Evolutionary conservation across 1,140 invertebrate genomes (phyloP).

Genomic region (Drosophila biarmipes): DNA sequence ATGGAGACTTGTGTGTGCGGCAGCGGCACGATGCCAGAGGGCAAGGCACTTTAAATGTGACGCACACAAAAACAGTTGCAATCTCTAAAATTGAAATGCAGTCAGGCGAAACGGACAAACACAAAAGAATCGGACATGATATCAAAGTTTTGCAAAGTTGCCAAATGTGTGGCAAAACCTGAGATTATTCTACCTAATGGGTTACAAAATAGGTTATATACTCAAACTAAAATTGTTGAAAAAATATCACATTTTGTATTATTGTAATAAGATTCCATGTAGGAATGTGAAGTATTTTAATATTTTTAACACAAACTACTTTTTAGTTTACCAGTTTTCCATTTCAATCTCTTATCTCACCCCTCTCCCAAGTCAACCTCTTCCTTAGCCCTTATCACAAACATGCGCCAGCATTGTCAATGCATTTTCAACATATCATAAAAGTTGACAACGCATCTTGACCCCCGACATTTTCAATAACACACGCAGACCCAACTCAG

Average conservation of each 20-base stretch:
- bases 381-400: conserved; percentile 8
- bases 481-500: conserved; percentile 7
- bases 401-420: conserved; percentile 26
- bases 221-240: no score
- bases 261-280: no score
- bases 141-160: conserved; percentile 15
- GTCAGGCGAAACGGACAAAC: conserved; percentile 27
- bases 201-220: background rate
- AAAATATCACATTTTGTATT: no score
- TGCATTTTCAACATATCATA: conserved; percentile 49
- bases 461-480: conserved; percentile 48
- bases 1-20: conserved; percentile 63
- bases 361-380: background rate
- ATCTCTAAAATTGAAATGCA: conserved; percentile 67
- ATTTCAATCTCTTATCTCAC: background rate
- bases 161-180: background rate
- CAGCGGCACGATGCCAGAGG: conserved; percentile 42
- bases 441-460: conserved; percentile 47
- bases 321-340: background rate
- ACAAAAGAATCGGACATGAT: conserved; percentile 17
- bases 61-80: conserved; percentile 48
- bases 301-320: no score
- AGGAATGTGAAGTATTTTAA: background rate
- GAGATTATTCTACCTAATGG: background rate
- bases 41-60: conserved; percentile 70